phyloP scores from a whole-genome alignment of 1,140 invertebrate species.

The Drosophila malerkotliana region DNA sequence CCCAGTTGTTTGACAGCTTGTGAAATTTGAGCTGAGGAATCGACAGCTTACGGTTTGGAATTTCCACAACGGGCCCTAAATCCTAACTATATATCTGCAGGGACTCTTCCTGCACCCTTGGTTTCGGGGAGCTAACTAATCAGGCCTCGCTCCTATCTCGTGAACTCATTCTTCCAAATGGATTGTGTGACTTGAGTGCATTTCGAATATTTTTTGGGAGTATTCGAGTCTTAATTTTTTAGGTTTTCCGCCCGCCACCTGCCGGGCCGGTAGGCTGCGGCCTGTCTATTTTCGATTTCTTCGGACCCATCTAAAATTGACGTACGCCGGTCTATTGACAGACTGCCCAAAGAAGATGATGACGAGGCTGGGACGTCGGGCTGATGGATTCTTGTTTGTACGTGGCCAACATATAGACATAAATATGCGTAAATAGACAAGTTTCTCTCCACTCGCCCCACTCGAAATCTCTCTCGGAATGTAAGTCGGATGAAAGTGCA shows the following conservation, averaged over 20 bases:
- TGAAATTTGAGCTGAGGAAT: constrained; percentile 40
- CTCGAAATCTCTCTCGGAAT: constrained; percentile 17
- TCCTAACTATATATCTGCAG: not conserved
- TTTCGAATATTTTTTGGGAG: constrained; percentile 5
- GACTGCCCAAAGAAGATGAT: constrained; percentile 42
- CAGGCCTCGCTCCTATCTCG: no score
- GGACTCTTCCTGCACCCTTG: no score
- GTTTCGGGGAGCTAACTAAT: no score
- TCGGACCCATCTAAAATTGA: constrained; percentile 64
- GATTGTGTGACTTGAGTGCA: not conserved
- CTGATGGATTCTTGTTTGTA: constrained; percentile 69
- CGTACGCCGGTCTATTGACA: constrained; percentile 72
- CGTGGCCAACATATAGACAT: constrained; percentile 71
- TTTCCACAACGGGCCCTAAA: no score
- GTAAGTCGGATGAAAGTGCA: constrained; percentile 68
- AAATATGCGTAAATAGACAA: constrained; percentile 77
- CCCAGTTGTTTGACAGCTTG: constrained; percentile 23
- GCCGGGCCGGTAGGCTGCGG: not conserved
- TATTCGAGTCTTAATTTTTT: constrained; percentile 42
- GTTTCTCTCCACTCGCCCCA: constrained; percentile 4
- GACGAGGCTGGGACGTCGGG: constrained; percentile 27
- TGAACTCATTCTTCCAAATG: no score
- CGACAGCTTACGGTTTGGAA: constrained; percentile 11
- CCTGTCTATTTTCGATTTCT: constrained; percentile 77
- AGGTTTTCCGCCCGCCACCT: constrained; percentile 12